A percentile compares a stretch with the other conserved stretches of the same genome.
These are phyloP conservation scores for Aphodius granarius DNA, from an alignment of 2,888 invertebrate genomes.

Conservation along the genomic window DNA sequence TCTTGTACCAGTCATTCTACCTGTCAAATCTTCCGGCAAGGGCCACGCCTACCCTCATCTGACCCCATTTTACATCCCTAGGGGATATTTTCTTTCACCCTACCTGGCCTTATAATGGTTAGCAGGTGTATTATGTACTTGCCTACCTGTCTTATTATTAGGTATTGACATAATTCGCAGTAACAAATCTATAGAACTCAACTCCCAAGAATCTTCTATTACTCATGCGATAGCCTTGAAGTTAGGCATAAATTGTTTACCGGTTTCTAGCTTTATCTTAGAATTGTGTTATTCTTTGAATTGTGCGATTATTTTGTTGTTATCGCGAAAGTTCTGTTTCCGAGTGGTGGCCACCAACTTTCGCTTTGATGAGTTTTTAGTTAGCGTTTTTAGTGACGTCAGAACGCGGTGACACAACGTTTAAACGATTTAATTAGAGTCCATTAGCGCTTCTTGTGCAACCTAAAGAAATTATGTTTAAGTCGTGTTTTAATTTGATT, in stretches of 20 bases:
- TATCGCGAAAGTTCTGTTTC: not conserved
- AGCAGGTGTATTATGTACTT: not conserved
- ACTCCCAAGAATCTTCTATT: not conserved
- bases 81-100: no score
- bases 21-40: not conserved
- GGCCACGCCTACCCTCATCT: not conserved
- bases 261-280: not conserved
- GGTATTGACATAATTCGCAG: no score
- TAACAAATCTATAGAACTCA: not conserved
- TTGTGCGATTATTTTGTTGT: not conserved
- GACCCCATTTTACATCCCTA: not conserved
- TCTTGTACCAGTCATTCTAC: no score
- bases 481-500: not conserved
- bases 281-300: not conserved
- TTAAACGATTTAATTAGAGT: not conserved
- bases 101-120: no score
- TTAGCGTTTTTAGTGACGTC: not conserved
- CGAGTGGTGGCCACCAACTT: not conserved
- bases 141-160: not conserved
- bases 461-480: not conserved
- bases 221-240: not conserved
- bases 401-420: not conserved
- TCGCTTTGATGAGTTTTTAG: not conserved
- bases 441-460: not conserved
- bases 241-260: not conserved